Percentiles rank a stretch among this genome's conserved stretches.
Conservation (phyloP, 1,140 invertebrate species). For the Sycophila sp. region DNA sequence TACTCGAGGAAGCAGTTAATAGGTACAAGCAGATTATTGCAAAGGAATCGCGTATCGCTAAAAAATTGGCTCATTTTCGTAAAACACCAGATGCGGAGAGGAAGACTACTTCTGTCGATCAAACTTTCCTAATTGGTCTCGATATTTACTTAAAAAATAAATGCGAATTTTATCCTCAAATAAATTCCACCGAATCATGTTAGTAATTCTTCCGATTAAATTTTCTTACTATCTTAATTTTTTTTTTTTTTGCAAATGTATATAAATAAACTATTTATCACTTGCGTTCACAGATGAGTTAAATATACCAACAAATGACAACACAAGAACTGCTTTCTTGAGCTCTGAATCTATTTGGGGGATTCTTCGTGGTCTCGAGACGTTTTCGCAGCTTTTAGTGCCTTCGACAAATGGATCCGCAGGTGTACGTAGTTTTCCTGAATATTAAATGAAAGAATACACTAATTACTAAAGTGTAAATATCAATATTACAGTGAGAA, state of each 20-base stretch:
- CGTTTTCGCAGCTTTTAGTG: slow-evolving; percentile 76
- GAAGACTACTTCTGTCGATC: too few species aligned
- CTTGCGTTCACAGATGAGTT: slow-evolving; percentile 15
- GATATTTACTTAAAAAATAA: slow-evolving; percentile 67
- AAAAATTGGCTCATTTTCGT: slow-evolving; percentile 45
- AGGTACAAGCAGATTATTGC: slow-evolving; percentile 67
- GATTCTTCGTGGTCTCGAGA: slow-evolving; percentile 80
- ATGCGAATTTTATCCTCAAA: slow-evolving; percentile 66
- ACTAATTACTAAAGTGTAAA: too few species aligned
- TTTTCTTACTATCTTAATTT: neutral
- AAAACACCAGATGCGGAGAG: slow-evolving; percentile 31
- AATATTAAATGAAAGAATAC: too few species aligned
- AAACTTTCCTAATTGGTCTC: too few species aligned
- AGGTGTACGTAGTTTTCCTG: neutral
- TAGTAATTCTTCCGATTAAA: slow-evolving; percentile 56
- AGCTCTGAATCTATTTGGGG: slow-evolving; percentile 77
- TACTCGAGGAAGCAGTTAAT: slow-evolving; percentile 68
- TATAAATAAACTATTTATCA: neutral
- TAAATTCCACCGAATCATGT: slow-evolving; percentile 80
- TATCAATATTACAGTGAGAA: too few species aligned
- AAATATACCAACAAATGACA: slow-evolving; percentile 12
- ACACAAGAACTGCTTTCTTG: slow-evolving; percentile 51
- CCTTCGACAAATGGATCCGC: neutral
- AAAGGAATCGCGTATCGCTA: slow-evolving; percentile 51
- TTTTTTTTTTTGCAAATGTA: neutral